These are phyloP conservation scores for Spondyliosoma cantharus DNA, from an alignment of 2,797 vertebrate species.

Conservation along the genomic window DNA sequence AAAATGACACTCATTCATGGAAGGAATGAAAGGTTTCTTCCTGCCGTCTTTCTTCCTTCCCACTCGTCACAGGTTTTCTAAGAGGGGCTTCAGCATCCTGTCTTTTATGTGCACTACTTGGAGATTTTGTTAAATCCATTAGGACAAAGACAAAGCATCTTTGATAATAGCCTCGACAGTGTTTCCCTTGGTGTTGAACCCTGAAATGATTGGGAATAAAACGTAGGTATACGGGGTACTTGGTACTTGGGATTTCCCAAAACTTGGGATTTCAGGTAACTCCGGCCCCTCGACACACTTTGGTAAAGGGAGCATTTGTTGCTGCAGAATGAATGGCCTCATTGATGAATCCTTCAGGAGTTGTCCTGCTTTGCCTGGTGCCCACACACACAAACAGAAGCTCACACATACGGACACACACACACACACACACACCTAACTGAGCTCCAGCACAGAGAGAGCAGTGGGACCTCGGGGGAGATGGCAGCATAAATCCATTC, in stretches of 20 bases:
- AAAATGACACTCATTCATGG: background rate
- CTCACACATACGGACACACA: background rate
- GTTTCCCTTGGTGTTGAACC: background rate
- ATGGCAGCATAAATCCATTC: conserved; percentile 21
- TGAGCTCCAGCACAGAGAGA: conserved; percentile 3
- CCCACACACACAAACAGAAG: conserved; percentile 7
- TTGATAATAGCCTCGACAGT: background rate
- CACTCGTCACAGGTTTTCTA: conserved; percentile 5
- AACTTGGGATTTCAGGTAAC: conserved; percentile 32
- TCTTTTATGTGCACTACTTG: background rate
- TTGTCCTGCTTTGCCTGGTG: conserved; percentile 49
- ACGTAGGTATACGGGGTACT: too few relatives aligned
- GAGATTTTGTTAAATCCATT: background rate
- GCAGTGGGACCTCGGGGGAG: conserved; percentile 7
- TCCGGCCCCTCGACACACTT: background rate
- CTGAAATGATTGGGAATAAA: background rate
- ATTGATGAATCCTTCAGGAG: conserved; percentile 63
- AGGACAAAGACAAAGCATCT: background rate
- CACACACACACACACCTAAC: conserved; percentile 14
- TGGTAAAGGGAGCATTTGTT: conserved; percentile 51
- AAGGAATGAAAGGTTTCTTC: background rate
- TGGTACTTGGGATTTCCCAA: too few relatives aligned
- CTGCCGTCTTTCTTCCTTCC: background rate
- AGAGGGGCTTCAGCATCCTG: conserved; percentile 5
- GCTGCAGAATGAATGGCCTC: conserved; percentile 69